Base-by-base conservation (phyloP, 2,888 invertebrate species). In the Argyresthia albistria region DNA sequence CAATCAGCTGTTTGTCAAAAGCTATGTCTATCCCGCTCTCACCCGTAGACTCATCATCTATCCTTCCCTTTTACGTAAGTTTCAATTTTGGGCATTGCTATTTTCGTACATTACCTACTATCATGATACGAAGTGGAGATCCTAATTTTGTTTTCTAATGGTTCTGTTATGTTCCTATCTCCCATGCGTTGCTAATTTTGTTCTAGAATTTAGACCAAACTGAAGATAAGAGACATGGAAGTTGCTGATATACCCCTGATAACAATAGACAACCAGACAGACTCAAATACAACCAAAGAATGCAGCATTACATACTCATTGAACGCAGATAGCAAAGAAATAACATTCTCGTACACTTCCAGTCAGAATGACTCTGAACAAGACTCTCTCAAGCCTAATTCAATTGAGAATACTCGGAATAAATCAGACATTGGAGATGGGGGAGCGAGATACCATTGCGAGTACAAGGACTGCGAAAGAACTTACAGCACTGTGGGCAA, bases 401-500 rank as follows among this genome's bases (percentile, higher is more conserved):
- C 15, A 15, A 37, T 50, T 53, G 64, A 53, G 64, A 57, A 60
- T 74, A 76, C 76, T 79, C 81, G 53, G 74, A 75, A 53, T 58
- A 80, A 75, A 57, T 68, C 72, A 55, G 76, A 72, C 60, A 60
- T 63, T 39, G 86, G 82, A 39, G 86, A 83, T 60, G 74, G 67
- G 55, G 68, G 60, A 25, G 79, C 80, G 12, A 70, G 96, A 63
- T 97, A 95, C 76, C 91, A 90, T 67, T 98, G 97, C 82, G 95
- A 96, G 80, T 97, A 93, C 80, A 93, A 94, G 57, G 95, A 95
- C 12, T 97, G 97, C 75, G 89, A 90, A 58, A 89, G 97, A 63
- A 95, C 95, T 53, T 97, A 97, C 77, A 97, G 96, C 73, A 97
- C 97, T 7, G 93, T 96, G 61, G 97, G 97, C 51, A 98, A 98